These are phyloP conservation scores for Amphipyra tragopoginis DNA, from an alignment of 2,888 invertebrate genomes.

Conservation along the genomic window DNA sequence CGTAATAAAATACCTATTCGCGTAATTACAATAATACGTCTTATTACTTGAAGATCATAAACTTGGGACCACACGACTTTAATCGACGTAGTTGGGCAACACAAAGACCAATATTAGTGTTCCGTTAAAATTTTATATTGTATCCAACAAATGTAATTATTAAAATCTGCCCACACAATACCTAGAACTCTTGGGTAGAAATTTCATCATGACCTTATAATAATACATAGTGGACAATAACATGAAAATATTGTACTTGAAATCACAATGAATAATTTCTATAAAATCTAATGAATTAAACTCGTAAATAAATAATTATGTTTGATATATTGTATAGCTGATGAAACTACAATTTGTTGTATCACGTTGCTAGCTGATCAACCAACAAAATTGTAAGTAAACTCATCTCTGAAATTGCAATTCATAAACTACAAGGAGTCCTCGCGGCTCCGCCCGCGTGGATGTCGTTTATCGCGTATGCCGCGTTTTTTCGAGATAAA, in stretches of 20 bases:
- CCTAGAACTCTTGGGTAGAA: neutral
- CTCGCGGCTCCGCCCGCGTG: too few relatives aligned
- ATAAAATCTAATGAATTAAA: neutral
- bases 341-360: too few relatives aligned
- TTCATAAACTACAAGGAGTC: too few relatives aligned
- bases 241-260: neutral
- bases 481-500: too few relatives aligned
- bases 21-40: slow-evolving; percentile 10
- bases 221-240: neutral
- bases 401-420: too few relatives aligned
- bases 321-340: neutral
- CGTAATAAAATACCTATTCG: slow-evolving; percentile 20
- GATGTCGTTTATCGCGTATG: too few relatives aligned
- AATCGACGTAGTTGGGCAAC: slow-evolving; percentile 10
- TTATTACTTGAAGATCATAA: slow-evolving; percentile 21
- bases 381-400: too few relatives aligned
- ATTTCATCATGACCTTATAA: neutral
- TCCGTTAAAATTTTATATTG: slow-evolving; percentile 20
- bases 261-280: neutral
- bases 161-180: slow-evolving; percentile 8
- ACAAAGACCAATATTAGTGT: slow-evolving; percentile 11
- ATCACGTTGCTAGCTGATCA: too few relatives aligned
- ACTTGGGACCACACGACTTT: slow-evolving; percentile 9
- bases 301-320: neutral
- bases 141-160: slow-evolving; percentile 15